Percentiles rank a stretch among this genome's conserved stretches.
These are phyloP conservation scores for Netelia melanura DNA, from an alignment of 2,888 invertebrate species.

Conservation along the genomic window DNA sequence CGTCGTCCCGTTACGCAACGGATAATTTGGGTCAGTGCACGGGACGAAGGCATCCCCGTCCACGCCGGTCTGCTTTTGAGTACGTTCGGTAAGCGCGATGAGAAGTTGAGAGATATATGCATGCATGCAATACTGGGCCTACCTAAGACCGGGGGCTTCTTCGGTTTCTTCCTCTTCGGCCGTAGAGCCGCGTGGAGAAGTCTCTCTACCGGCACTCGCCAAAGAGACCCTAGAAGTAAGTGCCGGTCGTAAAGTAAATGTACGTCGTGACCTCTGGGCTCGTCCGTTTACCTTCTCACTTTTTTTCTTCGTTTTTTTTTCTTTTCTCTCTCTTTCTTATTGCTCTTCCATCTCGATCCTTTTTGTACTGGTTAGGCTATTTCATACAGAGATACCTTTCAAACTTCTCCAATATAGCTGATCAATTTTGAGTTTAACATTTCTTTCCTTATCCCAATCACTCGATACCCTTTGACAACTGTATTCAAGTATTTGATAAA, in stretches of 20 bases:
- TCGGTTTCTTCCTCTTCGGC: constrained; percentile 61
- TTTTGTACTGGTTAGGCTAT: not conserved
- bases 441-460: too few species aligned
- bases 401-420: not conserved
- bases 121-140: constrained; percentile 18
- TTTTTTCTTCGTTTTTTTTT: constrained; percentile 22
- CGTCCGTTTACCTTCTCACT: constrained; percentile 50
- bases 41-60: constrained; percentile 15
- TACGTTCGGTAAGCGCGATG: constrained; percentile 13
- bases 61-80: constrained; percentile 11
- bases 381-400: constrained; percentile 7
- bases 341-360: not conserved
- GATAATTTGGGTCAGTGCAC: constrained; percentile 80
- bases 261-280: constrained; percentile 72
- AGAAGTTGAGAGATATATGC: constrained; percentile 12
- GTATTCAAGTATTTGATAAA: too few species aligned
- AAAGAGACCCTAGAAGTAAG: constrained; percentile 76
- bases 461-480: too few species aligned
- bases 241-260: constrained; percentile 80
- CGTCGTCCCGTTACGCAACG: constrained; percentile 78
- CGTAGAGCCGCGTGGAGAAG: constrained; percentile 27
- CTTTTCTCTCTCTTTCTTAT: constrained; percentile 14
- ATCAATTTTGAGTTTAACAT: too few species aligned
- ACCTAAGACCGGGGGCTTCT: constrained; percentile 48
- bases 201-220: constrained; percentile 39